A percentile compares a stretch with the other conserved stretches of the same genome.
Evolutionary conservation across 1,140 invertebrate genomes (phyloP).

Genomic region (Lamellibrachia luymesi): DNA sequence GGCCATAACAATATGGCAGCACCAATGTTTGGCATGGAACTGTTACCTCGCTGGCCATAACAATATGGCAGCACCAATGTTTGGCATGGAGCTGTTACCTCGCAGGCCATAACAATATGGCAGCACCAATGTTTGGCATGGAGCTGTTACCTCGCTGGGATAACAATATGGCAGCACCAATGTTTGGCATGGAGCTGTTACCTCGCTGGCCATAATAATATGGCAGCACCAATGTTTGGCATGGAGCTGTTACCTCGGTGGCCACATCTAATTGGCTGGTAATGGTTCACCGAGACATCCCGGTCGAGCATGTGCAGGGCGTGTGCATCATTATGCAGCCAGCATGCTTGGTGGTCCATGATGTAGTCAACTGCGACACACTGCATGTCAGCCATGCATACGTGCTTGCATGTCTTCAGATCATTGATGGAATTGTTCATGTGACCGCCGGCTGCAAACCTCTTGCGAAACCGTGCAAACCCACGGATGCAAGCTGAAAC

Average conservation of each 20-base stretch:
- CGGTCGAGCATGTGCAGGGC: neutral
- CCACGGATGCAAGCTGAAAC: neutral
- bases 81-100: too few species aligned
- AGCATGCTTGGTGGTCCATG: neutral
- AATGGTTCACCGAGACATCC: neutral
- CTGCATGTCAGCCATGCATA: neutral
- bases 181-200: too few species aligned
- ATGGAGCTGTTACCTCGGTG: neutral
- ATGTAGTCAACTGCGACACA: neutral
- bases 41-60: too few species aligned
- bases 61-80: too few species aligned
- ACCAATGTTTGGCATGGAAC: too few species aligned
- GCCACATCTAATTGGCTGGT: neutral
- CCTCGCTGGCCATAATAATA: too few species aligned
- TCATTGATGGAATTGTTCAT: neutral
- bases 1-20: too few species aligned
- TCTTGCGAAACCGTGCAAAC: neutral
- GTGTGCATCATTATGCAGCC: neutral
- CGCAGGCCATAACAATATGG: too few species aligned
- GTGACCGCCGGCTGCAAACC: neutral
- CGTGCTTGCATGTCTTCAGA: neutral
- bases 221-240: too few species aligned
- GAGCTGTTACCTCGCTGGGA: too few species aligned
- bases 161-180: too few species aligned
- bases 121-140: too few species aligned